Evolutionary conservation across 2,797 vertebrate genomes (phyloP).

Genomic region (Melanotaenia maccullochi): DNA sequence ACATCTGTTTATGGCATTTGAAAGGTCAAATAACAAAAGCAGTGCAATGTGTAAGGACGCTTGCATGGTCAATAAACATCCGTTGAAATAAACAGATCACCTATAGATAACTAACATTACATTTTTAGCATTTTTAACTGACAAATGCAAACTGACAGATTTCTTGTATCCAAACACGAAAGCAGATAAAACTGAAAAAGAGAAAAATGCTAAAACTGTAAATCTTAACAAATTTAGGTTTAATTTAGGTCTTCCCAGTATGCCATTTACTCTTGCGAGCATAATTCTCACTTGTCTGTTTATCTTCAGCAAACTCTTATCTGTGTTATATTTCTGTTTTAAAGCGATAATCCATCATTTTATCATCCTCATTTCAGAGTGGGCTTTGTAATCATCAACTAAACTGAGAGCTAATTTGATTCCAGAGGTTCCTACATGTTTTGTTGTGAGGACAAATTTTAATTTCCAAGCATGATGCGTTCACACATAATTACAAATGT

Average conservation of each 20-base stretch:
- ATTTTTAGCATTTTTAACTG: background rate
- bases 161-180: background rate
- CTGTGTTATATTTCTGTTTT: background rate
- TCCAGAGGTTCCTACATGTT: slow-evolving; percentile 8
- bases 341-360: background rate
- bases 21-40: background rate
- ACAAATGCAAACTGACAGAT: background rate
- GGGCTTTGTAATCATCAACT: background rate
- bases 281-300: background rate
- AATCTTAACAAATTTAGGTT: background rate
- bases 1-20: background rate
- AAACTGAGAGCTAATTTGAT: slow-evolving; percentile 9
- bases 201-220: background rate
- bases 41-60: background rate
- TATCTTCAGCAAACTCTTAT: background rate
- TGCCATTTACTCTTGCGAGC: background rate
- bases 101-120: background rate
- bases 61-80: background rate
- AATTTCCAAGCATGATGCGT: slow-evolving; percentile 1
- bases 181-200: background rate
- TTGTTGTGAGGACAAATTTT: slow-evolving; percentile 3
- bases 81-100: background rate
- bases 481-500: slow-evolving; percentile 29
- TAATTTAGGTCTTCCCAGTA: background rate
- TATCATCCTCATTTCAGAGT: too few species aligned